A percentile compares a stretch with the other conserved stretches of the same genome.
These are phyloP conservation scores for Lucinisca nassula DNA, from an alignment of 2,888 invertebrate genomes.

Conservation along the genomic window DNA sequence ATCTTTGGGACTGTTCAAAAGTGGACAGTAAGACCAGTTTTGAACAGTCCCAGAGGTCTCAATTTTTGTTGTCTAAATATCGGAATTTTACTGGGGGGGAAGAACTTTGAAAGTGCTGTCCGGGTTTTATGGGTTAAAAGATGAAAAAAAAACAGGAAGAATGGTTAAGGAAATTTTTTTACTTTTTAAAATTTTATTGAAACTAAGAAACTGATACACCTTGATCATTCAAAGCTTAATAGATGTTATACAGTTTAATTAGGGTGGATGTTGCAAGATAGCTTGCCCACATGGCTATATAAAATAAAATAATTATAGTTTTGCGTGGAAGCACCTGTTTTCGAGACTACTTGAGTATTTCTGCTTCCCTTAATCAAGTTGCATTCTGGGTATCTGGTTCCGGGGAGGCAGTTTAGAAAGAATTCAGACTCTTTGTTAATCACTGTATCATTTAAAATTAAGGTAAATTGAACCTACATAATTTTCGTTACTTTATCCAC, in stretches of 20 bases:
- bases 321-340: slow-evolving; percentile 9
- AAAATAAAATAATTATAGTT: slow-evolving; percentile 1
- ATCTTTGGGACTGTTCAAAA: no score
- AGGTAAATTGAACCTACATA: background rate
- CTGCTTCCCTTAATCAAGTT: slow-evolving; percentile 50
- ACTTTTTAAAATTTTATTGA: no score
- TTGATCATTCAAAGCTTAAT: background rate
- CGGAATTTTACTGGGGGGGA: no score
- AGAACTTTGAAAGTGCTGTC: no score
- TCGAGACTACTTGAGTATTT: background rate
- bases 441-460: background rate
- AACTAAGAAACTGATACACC: background rate
- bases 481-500: background rate
- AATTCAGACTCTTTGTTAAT: background rate
- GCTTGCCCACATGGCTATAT: background rate
- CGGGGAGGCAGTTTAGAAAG: background rate
- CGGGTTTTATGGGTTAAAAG: no score
- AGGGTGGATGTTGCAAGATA: background rate
- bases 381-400: slow-evolving; percentile 56
- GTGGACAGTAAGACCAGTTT: no score
- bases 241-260: background rate
- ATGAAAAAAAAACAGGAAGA: no score
- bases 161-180: no score
- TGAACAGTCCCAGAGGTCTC: no score
- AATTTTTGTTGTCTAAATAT: no score